These are phyloP conservation scores for Musca domestica DNA, from an alignment of 1,140 invertebrate species.

Conservation along the genomic window DNA sequence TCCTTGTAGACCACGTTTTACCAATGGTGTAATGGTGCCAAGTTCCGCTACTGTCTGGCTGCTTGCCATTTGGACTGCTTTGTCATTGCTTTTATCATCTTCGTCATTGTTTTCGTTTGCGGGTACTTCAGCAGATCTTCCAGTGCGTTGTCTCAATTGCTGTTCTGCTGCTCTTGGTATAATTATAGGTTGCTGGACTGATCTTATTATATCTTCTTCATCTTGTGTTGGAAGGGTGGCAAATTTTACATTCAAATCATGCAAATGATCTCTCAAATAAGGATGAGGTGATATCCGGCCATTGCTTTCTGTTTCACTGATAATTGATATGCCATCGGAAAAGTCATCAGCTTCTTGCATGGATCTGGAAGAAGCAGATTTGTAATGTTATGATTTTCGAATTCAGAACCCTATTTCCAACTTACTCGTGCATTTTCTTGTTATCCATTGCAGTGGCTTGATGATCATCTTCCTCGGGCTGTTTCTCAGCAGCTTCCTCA, in stretches of 20 bases:
- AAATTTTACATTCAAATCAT: conserved; percentile 33
- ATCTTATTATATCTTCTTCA: not conserved
- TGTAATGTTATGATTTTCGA: not conserved
- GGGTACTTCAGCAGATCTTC: conserved; percentile 1
- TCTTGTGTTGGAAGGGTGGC: conserved; percentile 18
- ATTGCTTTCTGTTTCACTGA: conserved; percentile 48
- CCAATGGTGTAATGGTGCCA: conserved; percentile 25
- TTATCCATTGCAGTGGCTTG: not conserved
- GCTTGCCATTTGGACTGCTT: conserved; percentile 5
- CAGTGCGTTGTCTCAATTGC: conserved; percentile 10
- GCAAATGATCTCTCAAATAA: conserved; percentile 36
- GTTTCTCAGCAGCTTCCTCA: not conserved
- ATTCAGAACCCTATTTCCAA: too few relatives aligned
- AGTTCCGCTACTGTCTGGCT: not conserved
- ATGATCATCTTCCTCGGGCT: conserved; percentile 1
- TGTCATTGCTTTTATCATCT: not conserved
- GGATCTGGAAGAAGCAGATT: conserved; percentile 2
- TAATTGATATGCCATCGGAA: conserved; percentile 51
- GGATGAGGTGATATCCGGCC: conserved; percentile 45
- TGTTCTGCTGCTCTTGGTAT: not conserved
- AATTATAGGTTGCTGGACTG: too few relatives aligned
- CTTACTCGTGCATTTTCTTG: conserved; percentile 7
- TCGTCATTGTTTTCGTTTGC: not conserved
- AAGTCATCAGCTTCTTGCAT: conserved; percentile 37
- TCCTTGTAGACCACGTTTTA: conserved; percentile 37